A percentile compares a stretch with the other conserved stretches of the same genome.
Evolutionary conservation across 2,888 invertebrate species (phyloP).

Genomic region (Masnerella sp.): DNA sequence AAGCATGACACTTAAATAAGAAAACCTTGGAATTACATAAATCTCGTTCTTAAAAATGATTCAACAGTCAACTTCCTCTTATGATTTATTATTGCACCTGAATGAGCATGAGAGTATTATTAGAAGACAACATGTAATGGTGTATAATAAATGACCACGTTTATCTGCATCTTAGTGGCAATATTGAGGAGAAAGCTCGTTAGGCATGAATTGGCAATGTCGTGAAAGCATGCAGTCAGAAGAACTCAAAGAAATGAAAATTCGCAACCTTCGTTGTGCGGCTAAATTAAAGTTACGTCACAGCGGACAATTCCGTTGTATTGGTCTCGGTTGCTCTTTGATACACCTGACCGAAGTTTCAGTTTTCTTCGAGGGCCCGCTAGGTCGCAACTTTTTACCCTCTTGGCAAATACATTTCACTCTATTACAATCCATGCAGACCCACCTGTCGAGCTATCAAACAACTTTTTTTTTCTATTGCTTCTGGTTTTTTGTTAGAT

Average conservation of each 20-base stretch:
- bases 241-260: conserved; percentile 69
- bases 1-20: too few species aligned
- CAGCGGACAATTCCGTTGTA: conserved; percentile 66
- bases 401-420: conserved; percentile 82
- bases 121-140: too few species aligned
- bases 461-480: conserved; percentile 78
- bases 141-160: conserved; percentile 36
- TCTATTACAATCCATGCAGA: conserved; percentile 85
- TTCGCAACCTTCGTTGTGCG: conserved; percentile 70
- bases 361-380: conserved; percentile 66
- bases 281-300: conserved; percentile 60
- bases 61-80: too few species aligned
- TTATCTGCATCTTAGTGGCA: conserved; percentile 22
- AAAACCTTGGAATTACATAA: too few species aligned
- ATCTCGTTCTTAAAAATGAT: too few species aligned
- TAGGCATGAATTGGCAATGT: conserved; percentile 22
- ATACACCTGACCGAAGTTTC: conserved; percentile 71
- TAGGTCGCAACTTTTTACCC: conserved; percentile 71
- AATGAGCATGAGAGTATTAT: neutral
- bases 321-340: conserved; percentile 73
- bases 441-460: conserved; percentile 86
- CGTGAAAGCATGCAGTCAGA: conserved; percentile 41
- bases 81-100: neutral
- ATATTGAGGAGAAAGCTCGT: conserved; percentile 20
- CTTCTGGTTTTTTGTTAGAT: too few species aligned